Percentiles rank a stretch among this genome's conserved stretches.
Conservation (phyloP, 2,888 invertebrate species). For the Melanostoma scalare region DNA sequence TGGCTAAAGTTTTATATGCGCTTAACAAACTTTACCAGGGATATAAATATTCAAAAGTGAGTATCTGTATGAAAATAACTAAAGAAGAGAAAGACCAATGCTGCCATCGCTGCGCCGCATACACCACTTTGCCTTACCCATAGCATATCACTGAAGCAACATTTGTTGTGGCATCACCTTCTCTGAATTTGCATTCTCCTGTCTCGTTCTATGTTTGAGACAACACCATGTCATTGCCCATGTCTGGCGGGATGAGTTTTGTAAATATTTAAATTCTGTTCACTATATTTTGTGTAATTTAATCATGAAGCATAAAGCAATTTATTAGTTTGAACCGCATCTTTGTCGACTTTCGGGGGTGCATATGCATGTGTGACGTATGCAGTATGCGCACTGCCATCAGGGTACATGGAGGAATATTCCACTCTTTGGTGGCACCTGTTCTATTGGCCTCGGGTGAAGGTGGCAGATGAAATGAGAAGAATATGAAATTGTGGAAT, state of each 20-base stretch:
- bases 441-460: neutral
- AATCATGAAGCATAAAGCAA: constrained; percentile 70
- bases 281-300: constrained; percentile 66
- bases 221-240: neutral
- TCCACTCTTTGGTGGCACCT: no score
- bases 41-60: constrained; percentile 72
- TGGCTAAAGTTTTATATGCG: constrained; percentile 72
- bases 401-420: neutral
- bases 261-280: constrained; percentile 70
- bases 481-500: constrained; percentile 19
- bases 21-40: constrained; percentile 71
- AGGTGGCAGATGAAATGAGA: neutral
- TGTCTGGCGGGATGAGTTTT: constrained; percentile 54
- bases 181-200: constrained; percentile 4
- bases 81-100: constrained; percentile 15
- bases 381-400: constrained; percentile 25
- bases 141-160: constrained; percentile 18
- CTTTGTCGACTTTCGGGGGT: constrained; percentile 26
- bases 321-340: constrained; percentile 69
- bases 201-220: neutral
- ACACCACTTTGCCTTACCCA: neutral
- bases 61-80: constrained; percentile 61
- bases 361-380: constrained; percentile 39
- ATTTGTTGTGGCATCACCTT: constrained; percentile 57
- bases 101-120: neutral